Conservation (phyloP, 1,140 invertebrate species). For the Scaptomyza pallida region DNA sequence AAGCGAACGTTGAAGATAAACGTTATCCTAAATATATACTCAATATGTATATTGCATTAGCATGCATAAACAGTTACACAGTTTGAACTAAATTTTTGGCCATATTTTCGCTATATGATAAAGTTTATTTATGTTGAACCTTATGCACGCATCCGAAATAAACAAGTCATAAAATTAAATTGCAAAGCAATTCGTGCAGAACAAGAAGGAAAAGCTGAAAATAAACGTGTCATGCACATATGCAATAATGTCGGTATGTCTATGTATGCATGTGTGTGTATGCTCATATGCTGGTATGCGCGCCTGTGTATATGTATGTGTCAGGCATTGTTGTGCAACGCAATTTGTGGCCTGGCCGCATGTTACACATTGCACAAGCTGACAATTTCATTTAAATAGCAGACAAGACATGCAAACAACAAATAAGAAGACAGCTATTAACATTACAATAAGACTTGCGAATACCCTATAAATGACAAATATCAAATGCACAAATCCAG, state of each 20-base stretch:
- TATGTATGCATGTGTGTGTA: conserved; percentile 24
- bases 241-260: conserved; percentile 26
- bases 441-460: background rate
- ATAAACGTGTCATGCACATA: conserved; percentile 51
- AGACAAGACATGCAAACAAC: conserved; percentile 57
- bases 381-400: conserved; percentile 81
- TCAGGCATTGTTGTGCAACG: conserved; percentile 54
- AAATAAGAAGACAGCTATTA: background rate
- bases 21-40: no score
- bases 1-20: conserved; percentile 2
- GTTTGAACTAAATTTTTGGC: conserved; percentile 43
- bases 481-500: no score
- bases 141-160: conserved; percentile 41
- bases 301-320: conserved; percentile 33
- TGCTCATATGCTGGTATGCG: conserved; percentile 29
- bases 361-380: conserved; percentile 81
- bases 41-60: no score
- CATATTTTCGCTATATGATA: conserved; percentile 1
- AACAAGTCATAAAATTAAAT: conserved; percentile 59
- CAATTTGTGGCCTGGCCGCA: conserved; percentile 77
- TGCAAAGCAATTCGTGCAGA: conserved; percentile 43
- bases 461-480: conserved; percentile 11
- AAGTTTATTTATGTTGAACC: conserved; percentile 21
- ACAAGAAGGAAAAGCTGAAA: conserved; percentile 22
- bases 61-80: background rate